A percentile compares a stretch with the other conserved stretches of the same genome.
These are phyloP conservation scores for Diabrotica undecimpunctata DNA, from an alignment of 1,140 invertebrate genomes.

Conservation along the genomic window DNA sequence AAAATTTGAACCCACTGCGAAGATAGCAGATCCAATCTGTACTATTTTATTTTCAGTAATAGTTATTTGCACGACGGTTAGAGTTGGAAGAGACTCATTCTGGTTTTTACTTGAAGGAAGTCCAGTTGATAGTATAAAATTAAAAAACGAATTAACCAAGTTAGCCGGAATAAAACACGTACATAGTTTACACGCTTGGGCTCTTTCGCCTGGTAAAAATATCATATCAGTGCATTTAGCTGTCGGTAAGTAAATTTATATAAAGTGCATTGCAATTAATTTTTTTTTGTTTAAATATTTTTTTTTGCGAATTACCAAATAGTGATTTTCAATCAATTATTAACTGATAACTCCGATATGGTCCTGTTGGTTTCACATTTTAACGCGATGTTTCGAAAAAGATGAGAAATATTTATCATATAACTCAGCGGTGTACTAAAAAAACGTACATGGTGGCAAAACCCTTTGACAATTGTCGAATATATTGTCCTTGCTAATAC, in stretches of 20 bases:
- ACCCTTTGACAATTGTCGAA: too few species aligned
- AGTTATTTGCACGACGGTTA: slow-evolving; percentile 75
- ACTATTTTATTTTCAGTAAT: slow-evolving; percentile 84
- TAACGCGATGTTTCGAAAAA: background rate
- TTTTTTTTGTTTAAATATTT: background rate
- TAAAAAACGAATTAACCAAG: slow-evolving; percentile 54
- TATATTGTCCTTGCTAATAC: too few species aligned
- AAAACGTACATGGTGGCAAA: too few species aligned
- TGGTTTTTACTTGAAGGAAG: slow-evolving; percentile 77
- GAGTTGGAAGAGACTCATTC: slow-evolving; percentile 71
- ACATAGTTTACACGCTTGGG: slow-evolving; percentile 79
- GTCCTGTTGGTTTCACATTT: background rate
- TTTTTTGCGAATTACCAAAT: too few species aligned
- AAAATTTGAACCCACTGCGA: slow-evolving; percentile 61
- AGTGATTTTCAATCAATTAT: background rate
- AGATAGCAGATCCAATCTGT: slow-evolving; percentile 84
- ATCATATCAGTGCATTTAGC: slow-evolving; percentile 71
- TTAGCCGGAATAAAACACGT: slow-evolving; percentile 69
- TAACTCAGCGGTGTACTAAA: too few species aligned
- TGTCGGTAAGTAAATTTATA: slow-evolving; percentile 56
- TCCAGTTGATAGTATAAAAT: slow-evolving; percentile 58
- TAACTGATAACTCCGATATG: slow-evolving; percentile 3
- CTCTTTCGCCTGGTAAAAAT: slow-evolving; percentile 68
- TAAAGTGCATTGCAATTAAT: slow-evolving; percentile 1
- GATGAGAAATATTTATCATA: too few species aligned